Evolutionary conservation across 2,797 vertebrate species (phyloP).

Genomic region (Phylloscopus collybita): DNA sequence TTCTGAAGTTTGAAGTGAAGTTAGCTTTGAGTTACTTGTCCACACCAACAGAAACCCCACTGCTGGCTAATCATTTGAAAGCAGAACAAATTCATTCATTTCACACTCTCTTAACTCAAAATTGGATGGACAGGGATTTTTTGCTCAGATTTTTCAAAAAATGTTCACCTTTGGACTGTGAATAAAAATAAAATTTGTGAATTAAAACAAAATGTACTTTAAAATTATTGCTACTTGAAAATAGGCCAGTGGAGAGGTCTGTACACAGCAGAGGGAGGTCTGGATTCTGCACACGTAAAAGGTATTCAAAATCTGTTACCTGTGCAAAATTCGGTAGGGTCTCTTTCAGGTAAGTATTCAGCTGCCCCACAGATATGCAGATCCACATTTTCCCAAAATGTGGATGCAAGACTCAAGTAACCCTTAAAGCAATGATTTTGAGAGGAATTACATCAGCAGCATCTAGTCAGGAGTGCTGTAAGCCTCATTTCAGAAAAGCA

Average conservation of each 20-base stretch:
- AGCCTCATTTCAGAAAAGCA: not conserved
- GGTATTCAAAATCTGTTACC: not conserved
- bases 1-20: slow-evolving; percentile 17
- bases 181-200: slow-evolving; percentile 19
- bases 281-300: not conserved
- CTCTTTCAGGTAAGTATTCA: not conserved
- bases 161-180: slow-evolving; percentile 11
- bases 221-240: slow-evolving; percentile 9
- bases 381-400: not conserved
- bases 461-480: not conserved
- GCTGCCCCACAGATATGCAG: not conserved
- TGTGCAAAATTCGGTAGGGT: not conserved
- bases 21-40: slow-evolving; percentile 43
- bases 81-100: slow-evolving; percentile 58
- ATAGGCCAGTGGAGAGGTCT: not conserved
- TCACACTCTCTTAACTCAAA: slow-evolving; percentile 47
- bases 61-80: slow-evolving; percentile 50
- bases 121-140: not conserved
- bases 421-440: not conserved
- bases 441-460: not conserved
- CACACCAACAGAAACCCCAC: slow-evolving; percentile 4
- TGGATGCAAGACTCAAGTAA: not conserved
- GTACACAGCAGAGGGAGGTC: not conserved
- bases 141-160: slow-evolving; percentile 27
- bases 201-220: slow-evolving; percentile 15